Conservation (phyloP, 2,888 invertebrate species). For the Piscicola geometra region DNA sequence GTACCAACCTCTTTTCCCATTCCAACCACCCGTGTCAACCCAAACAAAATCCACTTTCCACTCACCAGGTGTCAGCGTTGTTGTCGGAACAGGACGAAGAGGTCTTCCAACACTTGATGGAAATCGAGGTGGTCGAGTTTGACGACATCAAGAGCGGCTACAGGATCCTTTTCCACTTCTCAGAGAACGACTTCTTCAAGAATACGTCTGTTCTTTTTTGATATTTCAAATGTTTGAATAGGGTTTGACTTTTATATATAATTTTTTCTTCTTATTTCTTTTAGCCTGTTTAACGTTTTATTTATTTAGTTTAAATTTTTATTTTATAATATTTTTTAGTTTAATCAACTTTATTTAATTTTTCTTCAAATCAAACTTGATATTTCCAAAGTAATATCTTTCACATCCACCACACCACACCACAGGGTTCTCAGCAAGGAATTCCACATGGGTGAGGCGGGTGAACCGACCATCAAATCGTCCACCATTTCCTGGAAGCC, state of each 20-base stretch:
- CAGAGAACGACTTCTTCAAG: slow-evolving; percentile 26
- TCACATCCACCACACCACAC: slow-evolving; percentile 48
- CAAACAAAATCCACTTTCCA: too few relatives aligned
- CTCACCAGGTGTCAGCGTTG: slow-evolving; percentile 68
- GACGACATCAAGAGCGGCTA: slow-evolving; percentile 82
- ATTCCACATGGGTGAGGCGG: slow-evolving; percentile 67
- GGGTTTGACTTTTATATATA: too few relatives aligned
- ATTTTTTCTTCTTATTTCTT: too few relatives aligned
- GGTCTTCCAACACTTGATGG: slow-evolving; percentile 55
- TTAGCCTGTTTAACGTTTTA: too few relatives aligned
- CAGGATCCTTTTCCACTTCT: slow-evolving; percentile 48
- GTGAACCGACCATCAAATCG: slow-evolving; percentile 70
- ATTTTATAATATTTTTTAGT: too few relatives aligned
- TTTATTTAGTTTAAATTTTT: too few relatives aligned
- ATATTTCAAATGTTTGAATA: too few relatives aligned
- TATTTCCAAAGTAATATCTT: too few relatives aligned
- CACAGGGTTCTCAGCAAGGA: slow-evolving; percentile 75
- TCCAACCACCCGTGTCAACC: too few relatives aligned
- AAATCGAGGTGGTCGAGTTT: slow-evolving; percentile 73
- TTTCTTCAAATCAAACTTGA: too few relatives aligned
- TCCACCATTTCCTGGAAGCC: slow-evolving; percentile 77
- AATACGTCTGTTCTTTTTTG: background rate
- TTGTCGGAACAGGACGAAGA: slow-evolving; percentile 79
- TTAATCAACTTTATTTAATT: too few relatives aligned
- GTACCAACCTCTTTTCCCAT: too few relatives aligned